Evolutionary conservation across 2,113 vertebrate species (phyloP).

Genomic region (Poecile atricapillus): DNA sequence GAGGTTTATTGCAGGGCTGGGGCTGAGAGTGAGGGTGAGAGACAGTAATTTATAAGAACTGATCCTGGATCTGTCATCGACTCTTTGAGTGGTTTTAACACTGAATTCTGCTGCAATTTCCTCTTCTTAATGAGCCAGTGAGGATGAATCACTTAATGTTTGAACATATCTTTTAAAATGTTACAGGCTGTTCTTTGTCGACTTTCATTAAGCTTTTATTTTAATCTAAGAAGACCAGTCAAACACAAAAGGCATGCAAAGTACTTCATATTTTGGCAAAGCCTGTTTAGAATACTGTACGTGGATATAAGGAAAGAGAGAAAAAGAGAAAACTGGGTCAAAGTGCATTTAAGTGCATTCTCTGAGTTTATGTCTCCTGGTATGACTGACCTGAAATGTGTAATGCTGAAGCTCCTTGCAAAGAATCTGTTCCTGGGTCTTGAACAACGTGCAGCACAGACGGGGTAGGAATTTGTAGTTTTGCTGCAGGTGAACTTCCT

Average conservation of each 20-base stretch:
- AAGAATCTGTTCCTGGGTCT: background rate
- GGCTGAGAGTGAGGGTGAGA: slow-evolving; percentile 12
- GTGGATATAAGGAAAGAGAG: background rate
- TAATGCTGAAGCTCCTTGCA: background rate
- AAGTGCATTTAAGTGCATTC: background rate
- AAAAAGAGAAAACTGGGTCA: background rate
- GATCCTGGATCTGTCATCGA: slow-evolving; percentile 49
- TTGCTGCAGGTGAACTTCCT: slow-evolving; percentile 5
- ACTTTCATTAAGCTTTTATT: slow-evolving; percentile 54
- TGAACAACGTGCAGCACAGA: background rate
- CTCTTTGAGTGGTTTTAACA: slow-evolving; percentile 53
- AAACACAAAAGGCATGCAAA: slow-evolving; percentile 1
- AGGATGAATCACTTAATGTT: slow-evolving; percentile 56
- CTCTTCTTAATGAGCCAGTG: slow-evolving; percentile 44
- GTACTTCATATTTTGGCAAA: background rate
- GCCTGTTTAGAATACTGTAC: background rate
- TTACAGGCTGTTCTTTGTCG: slow-evolving; percentile 46
- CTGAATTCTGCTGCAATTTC: slow-evolving; percentile 52
- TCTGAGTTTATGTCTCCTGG: background rate
- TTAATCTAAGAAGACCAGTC: slow-evolving; percentile 30
- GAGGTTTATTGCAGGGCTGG: slow-evolving; percentile 21
- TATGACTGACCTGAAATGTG: background rate
- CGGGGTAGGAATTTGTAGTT: background rate
- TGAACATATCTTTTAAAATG: slow-evolving; percentile 46
- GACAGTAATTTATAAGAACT: slow-evolving; percentile 41